Base-by-base conservation (phyloP, 2,888 invertebrate species). In the Lumbricus terrestris region DNA sequence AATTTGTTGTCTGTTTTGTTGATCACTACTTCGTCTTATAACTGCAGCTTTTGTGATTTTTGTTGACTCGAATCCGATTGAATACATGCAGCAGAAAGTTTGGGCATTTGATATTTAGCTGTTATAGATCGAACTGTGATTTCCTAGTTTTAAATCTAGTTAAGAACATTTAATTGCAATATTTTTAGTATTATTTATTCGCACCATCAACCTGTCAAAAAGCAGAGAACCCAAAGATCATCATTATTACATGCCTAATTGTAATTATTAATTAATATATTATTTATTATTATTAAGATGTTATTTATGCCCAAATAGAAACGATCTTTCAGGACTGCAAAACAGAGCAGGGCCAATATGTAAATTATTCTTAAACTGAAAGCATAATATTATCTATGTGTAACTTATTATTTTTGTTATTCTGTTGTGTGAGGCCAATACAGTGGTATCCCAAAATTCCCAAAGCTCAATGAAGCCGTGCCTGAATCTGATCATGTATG, bases 91-190 rank as follows among this genome's bases (percentile, higher is more conserved):
- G 69, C 29, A 69, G 54, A 54, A 29, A 23, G 29, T 54, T 54
- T 69, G 69, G 69, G 69, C 69, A 69, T 69, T 69, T n/a, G 69
- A 69, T n/a, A n/a, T 69, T 69, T 69, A 69, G 69, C 69, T 69
- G 29, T 69, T 69, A 69, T n/a, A 29, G 8, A 69, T 69, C n/a
- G 8, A 69, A 69, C 69, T 69, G 69, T 69, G 69, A 69, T 69
- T 69, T 69, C 69, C n/a, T 69, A 69, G n/a, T 69, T 29, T 69
- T 69, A 69, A 69, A 69, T 69, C n/a, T 69, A n/a, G 29, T 69
- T 29, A 69, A 69, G 29, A 16, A 69, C n/a, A 69, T n/a, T n/a
- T 29, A n/a, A 69, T 69, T 69, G 69, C n/a, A 69, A n/a, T 54
- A 54, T 69, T n/a, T 69, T 69, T n/a, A 69, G 29, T 69, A n/a